A percentile compares a stretch with the other conserved stretches of the same genome.
These are phyloP conservation scores for Nothocercus nigrocapillus DNA, from an alignment of 2,113 vertebrate species.

Conservation along the genomic window DNA sequence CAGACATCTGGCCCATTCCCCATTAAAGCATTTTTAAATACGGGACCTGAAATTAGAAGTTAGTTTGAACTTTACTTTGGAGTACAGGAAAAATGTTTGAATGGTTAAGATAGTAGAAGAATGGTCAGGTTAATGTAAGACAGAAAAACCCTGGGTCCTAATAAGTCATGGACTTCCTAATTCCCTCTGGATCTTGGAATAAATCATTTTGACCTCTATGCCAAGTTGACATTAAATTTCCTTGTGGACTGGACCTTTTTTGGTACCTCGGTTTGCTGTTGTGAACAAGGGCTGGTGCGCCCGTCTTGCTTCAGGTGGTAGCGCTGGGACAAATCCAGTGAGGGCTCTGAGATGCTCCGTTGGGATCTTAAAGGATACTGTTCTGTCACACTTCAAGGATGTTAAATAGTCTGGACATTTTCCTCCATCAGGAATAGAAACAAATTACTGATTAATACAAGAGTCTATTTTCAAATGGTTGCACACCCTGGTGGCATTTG, in stretches of 20 bases:
- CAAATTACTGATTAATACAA: not conserved
- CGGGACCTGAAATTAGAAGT: not conserved
- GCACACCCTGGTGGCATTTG: not conserved
- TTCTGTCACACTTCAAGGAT: not conserved
- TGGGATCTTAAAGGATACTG: not conserved
- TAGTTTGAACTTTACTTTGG: not conserved
- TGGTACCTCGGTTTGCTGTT: not conserved
- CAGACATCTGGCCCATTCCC: not conserved
- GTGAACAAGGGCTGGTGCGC: not conserved
- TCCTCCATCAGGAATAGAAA: not conserved
- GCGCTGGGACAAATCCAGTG: not conserved
- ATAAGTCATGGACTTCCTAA: not conserved
- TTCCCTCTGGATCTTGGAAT: not conserved
- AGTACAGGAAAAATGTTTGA: not conserved
- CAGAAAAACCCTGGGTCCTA: not conserved
- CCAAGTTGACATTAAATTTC: not conserved
- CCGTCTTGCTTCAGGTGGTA: not conserved
- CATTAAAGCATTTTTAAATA: not conserved
- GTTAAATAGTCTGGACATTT: not conserved
- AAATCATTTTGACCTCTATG: not conserved
- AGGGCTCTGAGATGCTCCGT: not conserved
- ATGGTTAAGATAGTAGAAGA: not conserved
- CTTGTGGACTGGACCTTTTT: not conserved
- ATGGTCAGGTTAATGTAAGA: not conserved
- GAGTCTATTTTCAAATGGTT: not conserved